Base-by-base conservation (phyloP, 2,888 invertebrate species). In the Nomada goodeniana region DNA sequence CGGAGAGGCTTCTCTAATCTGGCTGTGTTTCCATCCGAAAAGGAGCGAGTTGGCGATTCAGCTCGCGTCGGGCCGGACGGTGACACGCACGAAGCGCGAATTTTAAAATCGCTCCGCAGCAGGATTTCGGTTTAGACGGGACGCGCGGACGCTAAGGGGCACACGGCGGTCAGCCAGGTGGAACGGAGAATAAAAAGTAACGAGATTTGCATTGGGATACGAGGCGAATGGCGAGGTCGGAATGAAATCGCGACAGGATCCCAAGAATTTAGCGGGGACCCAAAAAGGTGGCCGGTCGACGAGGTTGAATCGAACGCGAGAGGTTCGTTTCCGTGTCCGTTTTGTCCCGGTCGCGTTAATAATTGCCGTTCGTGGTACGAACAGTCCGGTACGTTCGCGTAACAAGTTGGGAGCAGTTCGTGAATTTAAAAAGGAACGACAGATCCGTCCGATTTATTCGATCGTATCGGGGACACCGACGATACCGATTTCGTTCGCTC, bases 51-150 rank as follows among this genome's bases (percentile, higher is more conserved):
- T 61, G 11, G 42, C n/a, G 60, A 53, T 86, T 80, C 85, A 47
- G 59, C 47, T 64, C 87, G 80, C 78, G 84, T 76, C 63, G 44
- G 64, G 68, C 44, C 23, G 74, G 69, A 68, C 75, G 74, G 73
- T 76, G 82, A 86, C 79, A 75, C 82, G 80, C 72, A 69, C 73
- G 79, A 42, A 67, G 73, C 68, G 79, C 61, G 83, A 83, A 86
- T 87, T 87, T 82, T 76, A 82, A 77, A 85, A 79, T 76, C 87
- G 59, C 52, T 71, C 20, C 75, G 50, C 47, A 10, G 60, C 60
- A 29, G 7, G 36, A 7, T 36, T 36, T 36, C 36, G 7, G 36
- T 36, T 36, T 36, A 36, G 36, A 36, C 36, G 36, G 36, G 36
- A 13, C 11, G 26, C 71, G 18, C 75, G 23, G 36, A 57, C 50